Base-by-base conservation (phyloP, 2,797 vertebrate species). In the Microcaecilia unicolor region DNA sequence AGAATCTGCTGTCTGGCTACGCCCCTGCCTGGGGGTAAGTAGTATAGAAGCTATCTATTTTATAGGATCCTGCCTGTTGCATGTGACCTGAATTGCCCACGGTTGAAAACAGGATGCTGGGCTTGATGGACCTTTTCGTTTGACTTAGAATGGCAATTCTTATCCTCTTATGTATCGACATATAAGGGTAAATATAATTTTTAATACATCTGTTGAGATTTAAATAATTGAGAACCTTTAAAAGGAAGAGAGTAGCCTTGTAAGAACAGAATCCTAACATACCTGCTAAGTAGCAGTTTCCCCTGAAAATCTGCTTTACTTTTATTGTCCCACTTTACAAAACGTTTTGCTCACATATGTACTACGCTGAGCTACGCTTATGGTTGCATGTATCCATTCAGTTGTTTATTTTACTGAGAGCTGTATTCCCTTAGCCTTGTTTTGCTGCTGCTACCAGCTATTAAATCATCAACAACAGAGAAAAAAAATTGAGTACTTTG, bases 401-500 rank as follows among this genome's bases (percentile, higher is more conserved):
- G 19, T 22, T 44, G n/a, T n/a, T 52, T 55, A 30, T 47, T 22
- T 21, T 49, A 22, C 31, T 37, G 37, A 52, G 48, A 36, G 36
- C 36, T 17, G 44, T 30, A 41, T 58, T 61, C 34, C 51, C 36
- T 47, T 50, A 1, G 0, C 28, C 31, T 32, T 36, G 25, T 24
- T 15, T 48, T 47, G 29, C 30, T 61, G 22, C 39, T 24, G 38
- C 41, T 25, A 48, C n/a, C 27, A 28, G 25, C 25, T 19, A 43
- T 33, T 54, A 41, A 35, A 53, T 20, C 23, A 25, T 26, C 48
- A 48, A 41, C 61, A 41, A 39, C n/a, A n/a, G n/a, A n/a, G n/a
- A 59, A 48, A 38, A 23, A 32, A 28, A 51, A 40, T 58, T 54
- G 42, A 26, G n/a, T n/a, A n/a, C n/a, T n/a, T n/a, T n/a, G n/a